Base-by-base conservation (phyloP, 2,113 vertebrate genomes). In the Talpa occidentalis region DNA sequence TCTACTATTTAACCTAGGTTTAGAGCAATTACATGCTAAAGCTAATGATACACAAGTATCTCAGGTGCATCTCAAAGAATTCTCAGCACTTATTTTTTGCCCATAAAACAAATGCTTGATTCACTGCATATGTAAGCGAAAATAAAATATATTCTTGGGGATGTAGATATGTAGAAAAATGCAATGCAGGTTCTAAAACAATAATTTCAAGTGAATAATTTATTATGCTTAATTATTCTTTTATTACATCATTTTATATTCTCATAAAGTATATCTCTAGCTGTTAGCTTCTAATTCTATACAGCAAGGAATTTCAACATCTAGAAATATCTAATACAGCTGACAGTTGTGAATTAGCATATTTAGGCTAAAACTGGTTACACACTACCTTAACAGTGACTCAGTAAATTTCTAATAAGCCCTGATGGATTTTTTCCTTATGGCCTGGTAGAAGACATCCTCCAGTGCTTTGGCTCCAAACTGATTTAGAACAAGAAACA, bases 261-360 rank as follows among this genome's bases (percentile, higher is more conserved):
- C 56, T 70, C 14, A 28, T 26, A 84, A 16, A 77, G 26, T 66
- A 30, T 47, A 37, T 62, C n/a, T 73, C 24, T 70, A 72, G 32
- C 44, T 80, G 6, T 73, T 86, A 91, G 21, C 6, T 40, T 15
- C 59, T 52, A 85, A 90, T 81, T 78, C 69, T 78, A 77, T 52
- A 59, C 22, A 93, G 89, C 49, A 85, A 88, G 72, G 30, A 67
- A 88, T 37, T 56, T 78, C 62, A 95, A 91, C 24, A 91, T 26
- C 77, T 86, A 14, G n/a, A 26, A 93, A 64, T 83, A 49, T 79
- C 54, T 86, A 93, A 73, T 37, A 85, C 21, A 80, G 69, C 32
- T 90, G 35, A 88, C 60, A 76, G 47, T 73, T 90, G 24, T 93
- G 3, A 81, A 84, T 64, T 88, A 78, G 17, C 22, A 73, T 60